Base-by-base conservation (phyloP, 2,888 invertebrate genomes). In the Folsomia candida region DNA sequence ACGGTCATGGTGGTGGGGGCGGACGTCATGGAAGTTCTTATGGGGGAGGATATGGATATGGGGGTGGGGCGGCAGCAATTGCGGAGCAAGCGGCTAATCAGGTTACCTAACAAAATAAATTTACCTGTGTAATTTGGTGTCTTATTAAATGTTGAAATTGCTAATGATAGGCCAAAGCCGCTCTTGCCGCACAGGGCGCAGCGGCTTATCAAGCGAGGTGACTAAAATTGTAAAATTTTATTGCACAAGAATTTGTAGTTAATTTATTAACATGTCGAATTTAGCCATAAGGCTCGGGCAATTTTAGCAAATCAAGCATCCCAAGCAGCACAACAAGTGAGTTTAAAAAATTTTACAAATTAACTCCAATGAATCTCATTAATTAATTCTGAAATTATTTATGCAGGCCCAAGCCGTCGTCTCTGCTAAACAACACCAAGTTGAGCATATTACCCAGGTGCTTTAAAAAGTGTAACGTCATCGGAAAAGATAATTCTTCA, bases 61-160 rank as follows among this genome's bases (percentile, higher is more conserved):
- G 64, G 4, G 64, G 67, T 58, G 74, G 75, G 4, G 75, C 75
- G 51, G 75, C 75, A 9, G 68, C 68, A 20, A 37, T 75, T 14
- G 75, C 75, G 6, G 72, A 75, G 61, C 69, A 75, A 51, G 75
- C 75, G 1, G 75, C 75, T 3, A 70, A 75, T 51, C 72, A 70
- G 37, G 37, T 37, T 9, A 37, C 37, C 14, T 37, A 37, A 37
- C 4, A 73, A 73, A 27, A 69, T 60, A 2, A 54, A 68, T 11
- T 66, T 54, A 57, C 60, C 61, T 20, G 54, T 69, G 54, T 29
- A 61, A 26, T 28, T 27, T 26, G 28, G 18, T 9, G 68, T 64
- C 27, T 9, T 22, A 62, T 62, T 62, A 47, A 37, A 14, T 37
- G 4, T 37, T 37, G 4, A 37, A 37, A 37, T 37, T 37, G 37